These are phyloP conservation scores for Cryptotis parvus DNA, from an alignment of 2,113 vertebrate genomes.

Conservation along the genomic window DNA sequence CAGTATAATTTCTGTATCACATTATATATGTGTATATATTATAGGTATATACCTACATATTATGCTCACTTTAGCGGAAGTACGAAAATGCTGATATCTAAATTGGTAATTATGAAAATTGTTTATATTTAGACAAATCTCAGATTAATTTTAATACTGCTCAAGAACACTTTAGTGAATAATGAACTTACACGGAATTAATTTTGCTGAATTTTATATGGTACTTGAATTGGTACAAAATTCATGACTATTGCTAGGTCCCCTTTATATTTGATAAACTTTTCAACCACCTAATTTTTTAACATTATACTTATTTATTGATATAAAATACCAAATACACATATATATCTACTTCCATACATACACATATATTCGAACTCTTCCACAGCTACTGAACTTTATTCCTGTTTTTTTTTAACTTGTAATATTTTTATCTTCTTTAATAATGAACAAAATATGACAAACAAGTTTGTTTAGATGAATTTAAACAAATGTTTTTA, in stretches of 20 bases:
- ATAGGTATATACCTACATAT: too few relatives aligned
- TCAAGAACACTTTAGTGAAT: constrained; percentile 40
- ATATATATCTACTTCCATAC: neutral
- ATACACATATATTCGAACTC: neutral
- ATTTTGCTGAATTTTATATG: constrained; percentile 20
- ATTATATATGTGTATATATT: neutral
- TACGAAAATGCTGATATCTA: neutral
- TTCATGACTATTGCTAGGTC: constrained; percentile 8
- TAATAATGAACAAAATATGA: constrained; percentile 36
- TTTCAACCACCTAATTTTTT: constrained; percentile 29
- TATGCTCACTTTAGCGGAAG: constrained; percentile 9
- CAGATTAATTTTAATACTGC: constrained; percentile 25
- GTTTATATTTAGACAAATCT: neutral
- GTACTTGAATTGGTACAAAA: constrained; percentile 40
- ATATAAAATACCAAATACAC: neutral
- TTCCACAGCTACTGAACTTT: constrained; percentile 8
- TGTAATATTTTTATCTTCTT: neutral
- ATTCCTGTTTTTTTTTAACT: constrained; percentile 29
- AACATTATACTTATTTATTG: neutral
- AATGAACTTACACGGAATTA: constrained; percentile 11
- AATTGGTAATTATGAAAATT: neutral
- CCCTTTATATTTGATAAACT: neutral
- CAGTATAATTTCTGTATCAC: neutral
- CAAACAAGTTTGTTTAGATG: constrained; percentile 35
- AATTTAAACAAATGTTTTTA: constrained; percentile 56